phyloP scores from a whole-genome alignment of 2,113 vertebrate species.

The Turdus rufiventris region DNA sequence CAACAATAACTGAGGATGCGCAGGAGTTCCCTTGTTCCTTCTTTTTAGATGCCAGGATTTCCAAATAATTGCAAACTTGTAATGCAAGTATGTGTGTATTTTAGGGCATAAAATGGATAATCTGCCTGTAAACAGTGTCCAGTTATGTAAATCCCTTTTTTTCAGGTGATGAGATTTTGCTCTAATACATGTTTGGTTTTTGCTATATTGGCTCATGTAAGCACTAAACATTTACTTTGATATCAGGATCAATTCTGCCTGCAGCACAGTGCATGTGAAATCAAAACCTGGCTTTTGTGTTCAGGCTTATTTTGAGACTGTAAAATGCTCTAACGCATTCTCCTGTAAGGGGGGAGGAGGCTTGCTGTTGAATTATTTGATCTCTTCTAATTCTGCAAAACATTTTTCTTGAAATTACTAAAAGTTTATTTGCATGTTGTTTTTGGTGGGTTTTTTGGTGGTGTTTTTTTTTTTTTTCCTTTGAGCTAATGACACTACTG shows the following conservation, averaged over 20 bases:
- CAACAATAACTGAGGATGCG: too few species aligned
- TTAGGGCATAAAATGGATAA: background rate
- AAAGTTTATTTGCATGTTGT: background rate
- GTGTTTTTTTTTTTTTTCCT: background rate
- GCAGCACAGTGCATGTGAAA: background rate
- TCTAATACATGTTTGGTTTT: background rate
- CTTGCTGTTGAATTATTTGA: background rate
- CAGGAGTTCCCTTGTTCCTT: background rate
- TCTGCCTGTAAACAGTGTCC: background rate
- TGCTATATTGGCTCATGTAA: background rate
- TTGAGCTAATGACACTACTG: background rate
- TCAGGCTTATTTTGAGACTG: background rate
- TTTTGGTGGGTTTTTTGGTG: background rate
- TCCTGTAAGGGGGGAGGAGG: background rate
- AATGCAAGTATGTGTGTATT: background rate
- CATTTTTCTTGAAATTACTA: background rate
- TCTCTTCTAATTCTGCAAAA: background rate
- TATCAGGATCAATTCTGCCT: background rate
- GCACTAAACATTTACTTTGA: background rate
- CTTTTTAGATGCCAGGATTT: background rate
- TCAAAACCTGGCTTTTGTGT: background rate
- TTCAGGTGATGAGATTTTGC: background rate
- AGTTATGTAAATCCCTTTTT: background rate
- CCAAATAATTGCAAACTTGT: background rate
- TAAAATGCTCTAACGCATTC: background rate